phyloP scores from a whole-genome alignment of 1,140 invertebrate genomes.

The Neotoxoptera formosana region DNA sequence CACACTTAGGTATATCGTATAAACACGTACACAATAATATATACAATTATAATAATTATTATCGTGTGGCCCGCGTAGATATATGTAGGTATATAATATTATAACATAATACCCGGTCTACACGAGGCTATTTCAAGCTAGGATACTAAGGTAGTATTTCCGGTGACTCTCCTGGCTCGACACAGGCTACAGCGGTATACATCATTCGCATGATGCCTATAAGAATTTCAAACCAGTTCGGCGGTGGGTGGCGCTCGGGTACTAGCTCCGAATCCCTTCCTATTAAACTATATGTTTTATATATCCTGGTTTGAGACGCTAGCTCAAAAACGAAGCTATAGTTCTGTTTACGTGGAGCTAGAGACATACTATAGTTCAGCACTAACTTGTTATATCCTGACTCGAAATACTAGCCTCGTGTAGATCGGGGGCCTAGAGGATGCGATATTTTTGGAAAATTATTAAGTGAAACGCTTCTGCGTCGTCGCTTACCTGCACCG shows the following conservation, averaged over 20 bases:
- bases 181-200: not conserved
- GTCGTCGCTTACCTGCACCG: slow-evolving; percentile 72
- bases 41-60: slow-evolving; percentile 13
- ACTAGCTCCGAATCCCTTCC: no score
- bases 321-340: no score
- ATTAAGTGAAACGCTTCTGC: not conserved
- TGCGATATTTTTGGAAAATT: no score
- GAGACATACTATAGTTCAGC: no score
- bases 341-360: no score
- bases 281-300: no score
- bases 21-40: slow-evolving; percentile 11
- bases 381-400: no score
- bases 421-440: no score
- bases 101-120: not conserved
- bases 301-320: no score
- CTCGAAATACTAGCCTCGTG: not conserved
- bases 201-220: no score
- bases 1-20: not conserved
- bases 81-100: not conserved
- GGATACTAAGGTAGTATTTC: not conserved
- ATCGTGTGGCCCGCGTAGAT: not conserved
- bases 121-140: not conserved
- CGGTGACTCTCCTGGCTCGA: not conserved
- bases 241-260: not conserved
- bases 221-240: not conserved